A percentile compares a stretch with the other conserved stretches of the same genome.
Evolutionary conservation across 2,797 vertebrate genomes (phyloP).

Genomic region (Arrhamphus sclerolepis): DNA sequence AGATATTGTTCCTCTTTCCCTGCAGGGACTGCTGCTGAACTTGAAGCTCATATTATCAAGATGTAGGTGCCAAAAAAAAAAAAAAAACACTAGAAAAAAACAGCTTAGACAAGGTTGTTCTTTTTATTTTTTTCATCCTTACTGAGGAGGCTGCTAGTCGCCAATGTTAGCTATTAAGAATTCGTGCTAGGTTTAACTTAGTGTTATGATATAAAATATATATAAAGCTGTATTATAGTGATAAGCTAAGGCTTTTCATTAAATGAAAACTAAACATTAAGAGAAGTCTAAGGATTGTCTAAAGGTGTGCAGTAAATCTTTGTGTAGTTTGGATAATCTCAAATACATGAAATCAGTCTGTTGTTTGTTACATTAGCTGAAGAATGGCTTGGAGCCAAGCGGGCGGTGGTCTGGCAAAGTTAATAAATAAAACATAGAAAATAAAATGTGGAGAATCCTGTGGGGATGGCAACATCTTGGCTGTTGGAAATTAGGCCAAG

Average conservation of each 20-base stretch:
- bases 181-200: slow-evolving; percentile 31
- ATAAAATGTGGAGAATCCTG: slow-evolving; percentile 70
- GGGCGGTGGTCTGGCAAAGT: slow-evolving; percentile 46
- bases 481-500: slow-evolving; percentile 66
- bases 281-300: slow-evolving; percentile 15
- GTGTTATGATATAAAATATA: slow-evolving; percentile 28
- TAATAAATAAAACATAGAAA: slow-evolving; percentile 75
- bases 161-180: slow-evolving; percentile 32
- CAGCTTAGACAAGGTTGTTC: slow-evolving; percentile 63
- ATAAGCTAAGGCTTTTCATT: slow-evolving; percentile 53
- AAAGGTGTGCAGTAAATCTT: slow-evolving; percentile 10
- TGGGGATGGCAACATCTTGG: slow-evolving; percentile 48
- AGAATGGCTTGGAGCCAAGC: slow-evolving; percentile 25
- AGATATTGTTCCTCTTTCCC: slow-evolving; percentile 52
- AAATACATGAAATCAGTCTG: slow-evolving; percentile 6
- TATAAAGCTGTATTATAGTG: slow-evolving; percentile 32
- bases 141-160: slow-evolving; percentile 17
- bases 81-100: slow-evolving; percentile 18
- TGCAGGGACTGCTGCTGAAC: slow-evolving; percentile 43
- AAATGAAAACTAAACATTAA: too few species aligned
- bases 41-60: slow-evolving; percentile 40
- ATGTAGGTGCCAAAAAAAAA: slow-evolving; percentile 48
- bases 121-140: slow-evolving; percentile 22
- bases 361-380: slow-evolving; percentile 16
- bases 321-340: slow-evolving; percentile 13